Evolutionary conservation across 2,797 vertebrate species (phyloP).

Genomic region (Odontamblyopus lacepedii): DNA sequence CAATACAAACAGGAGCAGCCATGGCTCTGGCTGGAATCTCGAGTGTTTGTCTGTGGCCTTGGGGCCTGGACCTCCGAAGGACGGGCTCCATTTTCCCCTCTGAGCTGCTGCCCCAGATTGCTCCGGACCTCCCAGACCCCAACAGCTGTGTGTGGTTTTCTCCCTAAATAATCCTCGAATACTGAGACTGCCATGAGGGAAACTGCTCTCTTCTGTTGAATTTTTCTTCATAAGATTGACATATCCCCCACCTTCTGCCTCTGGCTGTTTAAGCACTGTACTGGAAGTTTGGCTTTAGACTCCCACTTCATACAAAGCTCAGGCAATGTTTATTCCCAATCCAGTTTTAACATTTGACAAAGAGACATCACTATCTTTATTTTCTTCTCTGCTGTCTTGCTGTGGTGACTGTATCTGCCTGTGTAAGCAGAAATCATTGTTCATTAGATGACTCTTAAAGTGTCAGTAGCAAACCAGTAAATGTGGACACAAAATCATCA

Average conservation of each 20-base stretch:
- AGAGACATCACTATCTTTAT: conserved; percentile 68
- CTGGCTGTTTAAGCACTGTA: conserved; percentile 59
- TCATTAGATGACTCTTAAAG: conserved; percentile 44
- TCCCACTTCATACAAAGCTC: conserved; percentile 57
- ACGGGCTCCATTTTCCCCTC: conserved; percentile 63
- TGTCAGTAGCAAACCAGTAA: conserved; percentile 24
- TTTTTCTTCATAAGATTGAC: conserved; percentile 68
- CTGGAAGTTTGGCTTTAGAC: conserved; percentile 66
- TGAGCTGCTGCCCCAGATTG: conserved; percentile 60
- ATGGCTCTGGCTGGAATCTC: conserved; percentile 68
- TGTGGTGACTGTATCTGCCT: conserved; percentile 52
- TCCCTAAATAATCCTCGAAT: conserved; percentile 65
- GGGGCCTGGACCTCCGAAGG: conserved; percentile 73
- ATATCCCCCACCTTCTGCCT: conserved; percentile 62
- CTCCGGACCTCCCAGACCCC: conserved; percentile 60
- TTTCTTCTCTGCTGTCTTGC: conserved; percentile 47
- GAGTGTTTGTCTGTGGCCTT: conserved; percentile 70
- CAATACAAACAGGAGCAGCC: conserved; percentile 72
- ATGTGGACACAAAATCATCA: conserved; percentile 42
- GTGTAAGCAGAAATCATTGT: conserved; percentile 44
- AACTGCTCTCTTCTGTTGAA: conserved; percentile 56
- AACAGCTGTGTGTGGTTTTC: conserved; percentile 74
- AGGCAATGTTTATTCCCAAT: conserved; percentile 61
- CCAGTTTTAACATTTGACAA: conserved; percentile 68
- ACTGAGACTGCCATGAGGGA: conserved; percentile 66